These are phyloP conservation scores for Athetis lepigone DNA, from an alignment of 2,888 invertebrate genomes.

Conservation along the genomic window DNA sequence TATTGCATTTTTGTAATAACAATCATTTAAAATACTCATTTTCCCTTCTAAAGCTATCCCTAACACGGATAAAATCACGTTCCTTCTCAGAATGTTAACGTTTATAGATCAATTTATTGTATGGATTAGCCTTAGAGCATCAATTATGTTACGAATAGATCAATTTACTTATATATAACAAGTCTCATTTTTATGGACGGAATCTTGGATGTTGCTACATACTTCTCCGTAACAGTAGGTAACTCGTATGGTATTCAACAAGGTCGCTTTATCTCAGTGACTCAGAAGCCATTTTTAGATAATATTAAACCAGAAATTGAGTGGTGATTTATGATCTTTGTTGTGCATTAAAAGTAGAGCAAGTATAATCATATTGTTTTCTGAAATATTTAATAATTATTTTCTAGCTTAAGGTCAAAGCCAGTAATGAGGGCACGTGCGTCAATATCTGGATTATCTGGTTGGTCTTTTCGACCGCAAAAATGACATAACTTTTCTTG, in stretches of 20 bases:
- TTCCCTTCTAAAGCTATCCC: no score
- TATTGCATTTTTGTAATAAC: no score
- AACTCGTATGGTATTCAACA: conserved; percentile 11
- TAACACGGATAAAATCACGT: conserved; percentile 2
- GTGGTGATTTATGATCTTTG: conserved; percentile 44
- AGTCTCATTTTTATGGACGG: background rate
- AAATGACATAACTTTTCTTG: conserved; percentile 15
- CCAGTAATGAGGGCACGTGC: conserved; percentile 12
- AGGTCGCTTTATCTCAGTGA: conserved; percentile 52
- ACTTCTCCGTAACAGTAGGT: background rate
- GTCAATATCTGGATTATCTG: conserved; percentile 29
- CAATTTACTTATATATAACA: background rate
- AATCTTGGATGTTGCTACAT: background rate
- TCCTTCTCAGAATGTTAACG: background rate
- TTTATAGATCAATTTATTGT: conserved; percentile 1
- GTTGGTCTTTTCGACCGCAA: conserved; percentile 36
- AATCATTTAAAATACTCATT: no score
- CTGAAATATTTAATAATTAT: background rate
- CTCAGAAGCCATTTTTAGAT: conserved; percentile 31
- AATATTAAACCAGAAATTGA: conserved; percentile 3
- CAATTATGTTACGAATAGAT: conserved; percentile 12
- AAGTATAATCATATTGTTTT: conserved; percentile 4
- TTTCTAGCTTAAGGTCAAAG: conserved; percentile 9
- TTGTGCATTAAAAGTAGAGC: conserved; percentile 8
- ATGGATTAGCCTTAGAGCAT: background rate